Base-by-base conservation (phyloP, 23 tunicate species). In the Ciona savignyi region DNA sequence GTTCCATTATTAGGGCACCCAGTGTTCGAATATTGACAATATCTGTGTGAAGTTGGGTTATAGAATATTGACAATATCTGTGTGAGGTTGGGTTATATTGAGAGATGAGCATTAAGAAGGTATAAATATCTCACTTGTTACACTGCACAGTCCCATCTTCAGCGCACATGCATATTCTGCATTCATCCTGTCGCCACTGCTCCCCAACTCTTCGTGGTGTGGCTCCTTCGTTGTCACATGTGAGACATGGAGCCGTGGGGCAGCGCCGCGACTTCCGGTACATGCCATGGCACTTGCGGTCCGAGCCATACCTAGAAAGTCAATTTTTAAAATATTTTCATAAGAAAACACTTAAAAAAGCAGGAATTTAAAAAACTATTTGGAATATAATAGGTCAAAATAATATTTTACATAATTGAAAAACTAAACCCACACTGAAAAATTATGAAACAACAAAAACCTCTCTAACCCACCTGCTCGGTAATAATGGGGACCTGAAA, bases 181-280 rank as follows among this genome's bases (percentile, higher is more conserved):
- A 88, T 1, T 1, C 1, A 22, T 63, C 76, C 23, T 72, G 56
- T 30, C 61, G 49, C 96, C 96, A 88, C 73, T 83, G 80, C 2
- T 82, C 96, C 0, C 96, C 96, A 27, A 82, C 69, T 34, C 71
- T 82, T 30, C 65, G 60, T 66, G 71, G 27, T 61, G 27, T 65
- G 24, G 25, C 34, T 19, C 22, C 71, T 70, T 4, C 77, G n/a
- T n/a, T n/a, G 25, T 77, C 62, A 51, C 96, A 88, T 15, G 80
- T 32, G 25, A 24, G 35, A 33, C 96, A 88, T 20, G 70, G 72
- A 25, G 74, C 1, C 25, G 96, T 82, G n/a, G 62, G 71, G 48
- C 96, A 88, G 2, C 88, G 78, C 33, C 75, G 64, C 11, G 88
- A 81, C 65, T 88, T 88, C 33, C 83, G 66, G 66, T 87, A 77